phyloP scores from a whole-genome alignment of 2,113 vertebrate species.

The Narcine bancroftii region DNA sequence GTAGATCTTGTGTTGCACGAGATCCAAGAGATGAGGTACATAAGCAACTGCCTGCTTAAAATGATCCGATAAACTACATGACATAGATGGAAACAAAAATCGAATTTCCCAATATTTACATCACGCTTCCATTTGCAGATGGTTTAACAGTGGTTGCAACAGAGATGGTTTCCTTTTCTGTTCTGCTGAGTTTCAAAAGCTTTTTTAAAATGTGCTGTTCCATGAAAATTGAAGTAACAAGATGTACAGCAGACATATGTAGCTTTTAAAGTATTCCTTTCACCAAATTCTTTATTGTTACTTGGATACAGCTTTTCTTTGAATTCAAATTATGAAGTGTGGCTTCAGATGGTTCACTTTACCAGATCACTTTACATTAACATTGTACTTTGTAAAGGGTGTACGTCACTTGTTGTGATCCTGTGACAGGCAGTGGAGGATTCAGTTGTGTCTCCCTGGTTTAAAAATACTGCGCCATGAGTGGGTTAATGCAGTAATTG shows the following conservation, averaged over 20 bases:
- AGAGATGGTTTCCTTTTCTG: background rate
- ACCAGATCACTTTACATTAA: background rate
- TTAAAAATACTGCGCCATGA: background rate
- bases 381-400: background rate
- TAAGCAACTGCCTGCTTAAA: background rate
- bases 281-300: constrained; percentile 6
- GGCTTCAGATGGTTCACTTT: constrained; percentile 1
- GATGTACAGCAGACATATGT: background rate
- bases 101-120: constrained; percentile 10
- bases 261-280: background rate
- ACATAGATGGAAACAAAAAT: constrained; percentile 3
- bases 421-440: background rate
- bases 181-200: constrained; percentile 17
- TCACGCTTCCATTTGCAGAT: background rate
- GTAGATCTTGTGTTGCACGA: background rate
- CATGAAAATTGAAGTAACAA: background rate
- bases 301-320: constrained; percentile 8
- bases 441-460: background rate
- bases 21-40: background rate
- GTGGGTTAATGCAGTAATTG: background rate
- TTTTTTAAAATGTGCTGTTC: background rate
- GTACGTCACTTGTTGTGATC: background rate
- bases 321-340: background rate
- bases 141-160: constrained; percentile 11
- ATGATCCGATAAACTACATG: background rate